These are phyloP conservation scores for Pteropus alecto DNA, from an alignment of 2,113 vertebrate species.

Conservation along the genomic window DNA sequence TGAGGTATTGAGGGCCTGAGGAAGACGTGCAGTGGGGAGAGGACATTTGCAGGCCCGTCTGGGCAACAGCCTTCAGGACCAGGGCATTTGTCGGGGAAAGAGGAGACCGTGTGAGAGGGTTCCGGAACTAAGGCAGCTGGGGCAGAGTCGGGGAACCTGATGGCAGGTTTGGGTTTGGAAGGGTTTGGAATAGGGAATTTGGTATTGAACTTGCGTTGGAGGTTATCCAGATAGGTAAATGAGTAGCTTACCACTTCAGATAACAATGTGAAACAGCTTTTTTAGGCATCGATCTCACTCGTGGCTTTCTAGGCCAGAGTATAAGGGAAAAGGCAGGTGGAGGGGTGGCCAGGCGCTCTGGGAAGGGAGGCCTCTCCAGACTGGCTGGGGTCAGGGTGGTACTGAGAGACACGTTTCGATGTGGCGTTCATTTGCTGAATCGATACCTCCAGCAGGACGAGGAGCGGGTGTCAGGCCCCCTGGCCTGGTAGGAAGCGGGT, in stretches of 20 bases:
- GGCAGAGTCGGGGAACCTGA: neutral
- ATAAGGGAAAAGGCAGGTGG: accelerated
- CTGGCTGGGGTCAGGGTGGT: accelerated
- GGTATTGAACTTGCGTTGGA: neutral
- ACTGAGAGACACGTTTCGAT: neutral
- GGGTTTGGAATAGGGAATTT: neutral
- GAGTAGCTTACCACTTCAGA: neutral
- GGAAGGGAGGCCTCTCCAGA: neutral
- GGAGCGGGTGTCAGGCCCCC: accelerated
- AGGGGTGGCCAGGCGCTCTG: no score
- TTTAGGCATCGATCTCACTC: neutral
- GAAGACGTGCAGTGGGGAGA: neutral
- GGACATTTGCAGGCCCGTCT: neutral
- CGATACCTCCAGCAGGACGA: neutral
- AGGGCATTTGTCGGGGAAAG: accelerated
- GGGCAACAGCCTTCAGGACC: accelerated
- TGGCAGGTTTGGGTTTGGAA: neutral
- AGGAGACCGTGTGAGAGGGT: neutral
- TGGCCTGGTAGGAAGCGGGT: neutral
- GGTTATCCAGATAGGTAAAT: neutral
- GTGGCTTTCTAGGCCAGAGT: neutral
- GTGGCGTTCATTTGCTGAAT: neutral
- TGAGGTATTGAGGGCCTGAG: neutral
- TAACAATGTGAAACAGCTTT: neutral
- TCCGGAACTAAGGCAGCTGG: neutral